Evolutionary conservation across 37 sponge, comb jelly and placozoan genomes (phyloP).

Genomic region (Diacarnus erythraeanus): DNA sequence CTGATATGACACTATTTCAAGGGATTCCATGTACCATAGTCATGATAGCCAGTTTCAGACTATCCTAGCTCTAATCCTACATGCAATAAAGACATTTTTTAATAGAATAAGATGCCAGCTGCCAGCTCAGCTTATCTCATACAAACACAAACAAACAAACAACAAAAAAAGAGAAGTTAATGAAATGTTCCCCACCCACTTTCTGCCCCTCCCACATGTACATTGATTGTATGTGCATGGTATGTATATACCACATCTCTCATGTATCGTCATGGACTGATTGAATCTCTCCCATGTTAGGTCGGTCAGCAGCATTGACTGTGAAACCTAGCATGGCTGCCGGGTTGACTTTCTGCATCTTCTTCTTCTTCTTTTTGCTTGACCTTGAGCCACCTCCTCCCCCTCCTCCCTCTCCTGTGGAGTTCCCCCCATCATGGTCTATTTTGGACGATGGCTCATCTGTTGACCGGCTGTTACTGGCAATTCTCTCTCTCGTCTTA

Average conservation of each 20-base stretch:
- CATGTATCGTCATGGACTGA: constrained; percentile 28
- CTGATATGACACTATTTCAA: too few relatives aligned
- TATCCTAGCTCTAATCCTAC: too few relatives aligned
- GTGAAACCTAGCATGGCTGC: constrained; percentile 68
- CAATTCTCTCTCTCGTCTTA: constrained; percentile 10
- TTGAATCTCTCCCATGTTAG: constrained; percentile 75
- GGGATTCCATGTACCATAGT: too few relatives aligned
- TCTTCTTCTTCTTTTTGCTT: constrained; percentile 63
- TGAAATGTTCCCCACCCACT: background rate
- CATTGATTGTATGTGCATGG: background rate
- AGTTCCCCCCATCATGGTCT: background rate
- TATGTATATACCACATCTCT: background rate
- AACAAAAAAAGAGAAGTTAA: background rate
- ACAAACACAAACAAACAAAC: background rate
- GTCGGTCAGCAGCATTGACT: constrained; percentile 81
- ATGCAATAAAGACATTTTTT: too few relatives aligned
- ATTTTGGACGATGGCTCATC: background rate
- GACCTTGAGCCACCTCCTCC: constrained; percentile 25
- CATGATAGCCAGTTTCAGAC: too few relatives aligned
- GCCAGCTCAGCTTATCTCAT: background rate
- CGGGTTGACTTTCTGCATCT: constrained; percentile 61
- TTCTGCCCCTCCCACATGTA: background rate
- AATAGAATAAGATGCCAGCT: too few relatives aligned
- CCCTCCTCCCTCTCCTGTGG: background rate
- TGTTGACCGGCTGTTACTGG: background rate